Percentiles rank a stretch among this genome's conserved stretches.
Conservation (phyloP, 2,888 invertebrate species). For the Drosophila nr. perissopoda region DNA sequence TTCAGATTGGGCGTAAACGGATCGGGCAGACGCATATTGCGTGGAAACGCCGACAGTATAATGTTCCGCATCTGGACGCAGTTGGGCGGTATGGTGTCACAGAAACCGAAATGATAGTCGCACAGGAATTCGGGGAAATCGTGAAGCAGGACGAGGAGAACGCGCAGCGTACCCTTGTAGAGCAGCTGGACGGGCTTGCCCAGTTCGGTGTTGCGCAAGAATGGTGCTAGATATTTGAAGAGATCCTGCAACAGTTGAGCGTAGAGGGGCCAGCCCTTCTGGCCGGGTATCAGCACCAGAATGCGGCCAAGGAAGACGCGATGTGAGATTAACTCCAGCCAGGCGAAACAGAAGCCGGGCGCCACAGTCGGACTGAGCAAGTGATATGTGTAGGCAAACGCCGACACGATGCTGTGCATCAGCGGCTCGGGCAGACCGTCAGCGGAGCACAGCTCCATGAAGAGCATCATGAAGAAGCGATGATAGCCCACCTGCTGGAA, state of each 20-base stretch:
- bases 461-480: slow-evolving; percentile 97
- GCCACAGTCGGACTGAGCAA: slow-evolving; percentile 96
- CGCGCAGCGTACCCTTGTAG: slow-evolving; percentile 98
- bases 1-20: slow-evolving; percentile 99
- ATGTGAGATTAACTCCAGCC: slow-evolving; percentile 99
- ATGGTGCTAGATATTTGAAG: slow-evolving; percentile 98
- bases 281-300: slow-evolving; percentile 95
- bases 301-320: slow-evolving; percentile 97
- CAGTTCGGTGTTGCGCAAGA: slow-evolving; percentile 97
- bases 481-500: slow-evolving; percentile 99
- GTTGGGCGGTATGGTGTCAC: slow-evolving; percentile 99
- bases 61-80: slow-evolving; percentile 99
- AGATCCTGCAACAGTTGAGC: slow-evolving; percentile 97
- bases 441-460: slow-evolving; percentile 97
- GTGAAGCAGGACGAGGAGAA: slow-evolving; percentile 96
- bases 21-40: slow-evolving; percentile 99
- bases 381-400: slow-evolving; percentile 98
- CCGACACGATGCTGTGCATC: slow-evolving; percentile 93
- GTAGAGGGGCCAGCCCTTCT: slow-evolving; percentile 99
- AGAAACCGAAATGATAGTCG: slow-evolving; percentile 99
- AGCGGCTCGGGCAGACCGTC: slow-evolving; percentile 97
- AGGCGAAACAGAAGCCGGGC: slow-evolving; percentile 98
- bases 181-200: slow-evolving; percentile 96
- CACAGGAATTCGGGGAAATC: slow-evolving; percentile 99
- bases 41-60: slow-evolving; percentile 98